A percentile compares a stretch with the other conserved stretches of the same genome.
phyloP scores from a whole-genome alignment of 2,888 invertebrate genomes.

The Phalera bucephala region DNA sequence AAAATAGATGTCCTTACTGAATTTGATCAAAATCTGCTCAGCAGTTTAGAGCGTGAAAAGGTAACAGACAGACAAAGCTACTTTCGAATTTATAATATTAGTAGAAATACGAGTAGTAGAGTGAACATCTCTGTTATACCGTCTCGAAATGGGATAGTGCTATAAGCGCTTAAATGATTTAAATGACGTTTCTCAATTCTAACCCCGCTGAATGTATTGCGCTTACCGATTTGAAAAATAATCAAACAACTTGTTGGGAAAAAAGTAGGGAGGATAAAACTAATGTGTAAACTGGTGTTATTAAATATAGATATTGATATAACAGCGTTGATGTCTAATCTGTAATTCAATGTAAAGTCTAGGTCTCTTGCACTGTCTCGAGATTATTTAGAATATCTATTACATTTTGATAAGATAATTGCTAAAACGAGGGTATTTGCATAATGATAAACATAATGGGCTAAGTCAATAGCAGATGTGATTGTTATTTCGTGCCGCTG shows the following conservation, averaged over 20 bases:
- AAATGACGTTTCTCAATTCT: no score
- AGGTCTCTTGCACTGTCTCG: conserved; percentile 5
- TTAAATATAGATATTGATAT: conserved; percentile 10
- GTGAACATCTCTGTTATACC: no score
- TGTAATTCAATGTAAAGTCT: conserved; percentile 22
- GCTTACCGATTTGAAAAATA: conserved; percentile 4
- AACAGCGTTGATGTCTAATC: conserved; percentile 24
- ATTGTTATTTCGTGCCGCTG: conserved; percentile 24
- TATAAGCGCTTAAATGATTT: no score
- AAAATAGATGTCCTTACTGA: no score
- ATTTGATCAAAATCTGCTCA: no score
- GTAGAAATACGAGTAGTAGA: no score
- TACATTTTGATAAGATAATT: conserved; percentile 52
- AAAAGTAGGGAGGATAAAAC: conserved; percentile 1
- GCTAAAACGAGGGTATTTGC: conserved; percentile 50
- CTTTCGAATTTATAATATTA: no score
- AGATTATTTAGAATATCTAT: neutral
- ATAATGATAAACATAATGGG: conserved; percentile 66
- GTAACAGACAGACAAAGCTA: no score
- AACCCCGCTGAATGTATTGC: no score
- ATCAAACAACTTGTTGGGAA: conserved; percentile 4
- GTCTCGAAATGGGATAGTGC: no score
- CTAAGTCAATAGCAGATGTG: conserved; percentile 50
- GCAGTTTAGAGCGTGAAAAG: no score
- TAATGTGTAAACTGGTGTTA: conserved; percentile 11